Conservation (phyloP, 2,797 vertebrate species). For the Ficedula albicollis region DNA sequence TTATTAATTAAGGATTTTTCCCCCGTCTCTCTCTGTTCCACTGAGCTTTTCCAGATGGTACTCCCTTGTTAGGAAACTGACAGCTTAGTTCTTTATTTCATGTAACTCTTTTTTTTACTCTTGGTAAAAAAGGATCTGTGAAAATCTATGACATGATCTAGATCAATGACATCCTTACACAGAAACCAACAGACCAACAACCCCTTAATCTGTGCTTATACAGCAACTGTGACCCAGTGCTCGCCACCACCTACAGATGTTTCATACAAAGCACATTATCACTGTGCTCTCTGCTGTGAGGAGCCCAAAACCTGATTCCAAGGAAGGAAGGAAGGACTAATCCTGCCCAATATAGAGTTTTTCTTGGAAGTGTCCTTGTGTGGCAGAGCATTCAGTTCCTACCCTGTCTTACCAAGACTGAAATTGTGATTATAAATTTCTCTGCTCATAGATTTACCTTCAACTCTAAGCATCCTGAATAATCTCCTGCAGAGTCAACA, state of each 20-base stretch:
- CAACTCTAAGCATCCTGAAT: neutral
- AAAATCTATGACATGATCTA: no score
- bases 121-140: neutral
- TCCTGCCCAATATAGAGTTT: neutral
- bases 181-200: neutral
- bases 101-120: neutral
- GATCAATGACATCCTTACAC: fast-evolving
- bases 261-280: neutral
- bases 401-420: fast-evolving
- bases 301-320: neutral
- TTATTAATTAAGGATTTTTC: neutral
- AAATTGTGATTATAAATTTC: neutral
- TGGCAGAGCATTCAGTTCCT: neutral
- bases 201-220: neutral
- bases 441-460: neutral
- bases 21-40: neutral
- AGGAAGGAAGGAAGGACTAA: neutral
- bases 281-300: neutral
- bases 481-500: neutral
- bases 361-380: neutral
- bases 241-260: fast-evolving
- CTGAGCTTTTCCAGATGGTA: neutral
- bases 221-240: neutral
- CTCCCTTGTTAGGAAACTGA: neutral
- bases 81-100: neutral